Conservation (phyloP, 1,140 invertebrate species). For the Penaeus chinensis region DNA sequence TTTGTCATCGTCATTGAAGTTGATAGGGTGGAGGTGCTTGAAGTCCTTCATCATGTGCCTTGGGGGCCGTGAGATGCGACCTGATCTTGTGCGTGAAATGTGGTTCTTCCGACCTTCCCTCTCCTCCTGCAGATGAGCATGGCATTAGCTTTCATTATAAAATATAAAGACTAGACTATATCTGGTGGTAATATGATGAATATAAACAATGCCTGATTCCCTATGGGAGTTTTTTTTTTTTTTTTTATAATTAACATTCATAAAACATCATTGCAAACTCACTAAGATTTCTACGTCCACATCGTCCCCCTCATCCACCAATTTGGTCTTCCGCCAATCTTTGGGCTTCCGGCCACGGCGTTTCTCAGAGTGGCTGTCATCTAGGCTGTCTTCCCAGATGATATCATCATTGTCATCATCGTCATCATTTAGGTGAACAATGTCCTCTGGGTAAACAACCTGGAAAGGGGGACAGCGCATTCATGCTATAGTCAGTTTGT, state of each 20-base stretch:
- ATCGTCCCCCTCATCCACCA: constrained; percentile 64
- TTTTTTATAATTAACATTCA: neutral
- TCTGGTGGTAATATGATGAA: neutral
- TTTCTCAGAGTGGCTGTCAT: constrained; percentile 14
- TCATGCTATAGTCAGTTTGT: no score
- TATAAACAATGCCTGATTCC: neutral
- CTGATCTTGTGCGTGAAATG: constrained; percentile 73
- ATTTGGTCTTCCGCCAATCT: constrained; percentile 37
- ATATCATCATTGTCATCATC: constrained; percentile 22
- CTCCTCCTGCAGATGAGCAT: constrained; percentile 69
- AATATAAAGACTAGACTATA: neutral
- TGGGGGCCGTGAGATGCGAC: constrained; percentile 76
- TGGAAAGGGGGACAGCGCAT: neutral
- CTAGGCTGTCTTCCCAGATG: neutral
- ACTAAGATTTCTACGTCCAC: constrained; percentile 61
- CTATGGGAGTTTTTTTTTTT: neutral
- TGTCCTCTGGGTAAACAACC: constrained; percentile 48
- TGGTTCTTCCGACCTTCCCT: constrained; percentile 72
- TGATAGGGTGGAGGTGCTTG: constrained; percentile 73
- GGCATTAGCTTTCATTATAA: neutral
- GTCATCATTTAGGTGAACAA: constrained; percentile 8
- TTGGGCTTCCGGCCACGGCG: constrained; percentile 32
- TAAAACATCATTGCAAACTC: neutral
- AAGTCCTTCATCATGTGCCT: constrained; percentile 78
- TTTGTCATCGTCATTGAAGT: constrained; percentile 74